phyloP scores from a whole-genome alignment of 2,797 vertebrate genomes.

The Hydrocynus forskahlii region DNA sequence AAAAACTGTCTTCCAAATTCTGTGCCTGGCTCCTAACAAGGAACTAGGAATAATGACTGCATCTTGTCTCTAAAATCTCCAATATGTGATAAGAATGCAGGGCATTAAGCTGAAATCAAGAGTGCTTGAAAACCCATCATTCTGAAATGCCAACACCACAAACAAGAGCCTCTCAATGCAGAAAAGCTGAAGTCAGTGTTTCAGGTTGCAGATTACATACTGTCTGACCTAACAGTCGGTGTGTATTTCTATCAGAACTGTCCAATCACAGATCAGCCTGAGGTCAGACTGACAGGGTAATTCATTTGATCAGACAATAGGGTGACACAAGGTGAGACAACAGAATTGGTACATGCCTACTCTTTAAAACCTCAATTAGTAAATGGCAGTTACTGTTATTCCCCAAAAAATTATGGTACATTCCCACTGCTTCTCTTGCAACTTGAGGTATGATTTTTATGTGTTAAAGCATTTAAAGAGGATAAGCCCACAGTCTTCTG shows the following conservation, averaged over 20 bases:
- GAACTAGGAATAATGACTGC: background rate
- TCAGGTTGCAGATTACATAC: conserved; percentile 67
- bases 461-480: no score
- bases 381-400: no score
- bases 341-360: background rate
- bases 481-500: no score
- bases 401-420: no score
- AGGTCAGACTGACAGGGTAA: conserved; percentile 7
- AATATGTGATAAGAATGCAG: background rate
- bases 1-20: no score
- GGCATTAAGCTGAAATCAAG: conserved; percentile 3
- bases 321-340: conserved; percentile 8
- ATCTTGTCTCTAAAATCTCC: background rate
- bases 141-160: background rate
- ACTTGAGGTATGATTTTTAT: no score
- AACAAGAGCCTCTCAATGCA: background rate
- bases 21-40: background rate
- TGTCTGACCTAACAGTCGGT: conserved; percentile 64
- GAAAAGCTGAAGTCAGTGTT: conserved; percentile 73
- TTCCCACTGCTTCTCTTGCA: no score
- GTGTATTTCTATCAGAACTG: conserved; percentile 61
- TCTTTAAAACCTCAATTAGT: background rate
- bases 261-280: background rate
- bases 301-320: background rate
- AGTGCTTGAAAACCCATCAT: background rate